These are phyloP conservation scores for Campopleginae sp. DNA, from an alignment of 2,888 invertebrate species.

Conservation along the genomic window DNA sequence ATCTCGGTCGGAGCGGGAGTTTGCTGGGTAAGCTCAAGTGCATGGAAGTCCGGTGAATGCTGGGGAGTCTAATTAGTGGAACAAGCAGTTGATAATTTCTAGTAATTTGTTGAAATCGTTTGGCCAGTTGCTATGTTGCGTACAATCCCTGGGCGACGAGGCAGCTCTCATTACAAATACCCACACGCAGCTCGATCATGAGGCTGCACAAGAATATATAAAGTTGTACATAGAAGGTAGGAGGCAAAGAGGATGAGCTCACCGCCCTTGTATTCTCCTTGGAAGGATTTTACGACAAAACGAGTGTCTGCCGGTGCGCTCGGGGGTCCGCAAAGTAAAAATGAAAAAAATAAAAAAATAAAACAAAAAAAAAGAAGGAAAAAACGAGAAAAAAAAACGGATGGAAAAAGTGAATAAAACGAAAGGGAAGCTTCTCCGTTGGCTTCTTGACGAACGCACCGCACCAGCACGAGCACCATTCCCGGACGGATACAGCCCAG, in stretches of 20 bases:
- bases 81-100: slow-evolving; percentile 51
- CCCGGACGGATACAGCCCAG: slow-evolving; percentile 13
- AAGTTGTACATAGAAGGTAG: neutral
- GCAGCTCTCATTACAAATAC: slow-evolving; percentile 22
- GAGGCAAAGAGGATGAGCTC: slow-evolving; percentile 42
- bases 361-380: neutral
- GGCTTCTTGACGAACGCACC: slow-evolving; percentile 22
- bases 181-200: neutral
- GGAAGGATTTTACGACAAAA: slow-evolving; percentile 55
- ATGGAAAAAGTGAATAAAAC: slow-evolving; percentile 10
- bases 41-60: slow-evolving; percentile 38
- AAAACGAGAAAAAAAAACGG: too few relatives aligned
- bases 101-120: slow-evolving; percentile 37
- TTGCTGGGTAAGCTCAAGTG: neutral
- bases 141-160: slow-evolving; percentile 11
- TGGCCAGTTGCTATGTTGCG: neutral
- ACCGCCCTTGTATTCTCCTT: slow-evolving; percentile 38
- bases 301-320: slow-evolving; percentile 33
- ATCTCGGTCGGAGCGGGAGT: neutral
- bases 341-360: slow-evolving; percentile 4
- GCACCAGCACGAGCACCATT: slow-evolving; percentile 3
- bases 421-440: slow-evolving; percentile 27
- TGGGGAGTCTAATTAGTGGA: slow-evolving; percentile 31
- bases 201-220: neutral
- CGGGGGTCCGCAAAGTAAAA: slow-evolving; percentile 21